A percentile compares a stretch with the other conserved stretches of the same genome.
Conservation (phyloP, 2,113 vertebrate species). For the Naja naja region DNA sequence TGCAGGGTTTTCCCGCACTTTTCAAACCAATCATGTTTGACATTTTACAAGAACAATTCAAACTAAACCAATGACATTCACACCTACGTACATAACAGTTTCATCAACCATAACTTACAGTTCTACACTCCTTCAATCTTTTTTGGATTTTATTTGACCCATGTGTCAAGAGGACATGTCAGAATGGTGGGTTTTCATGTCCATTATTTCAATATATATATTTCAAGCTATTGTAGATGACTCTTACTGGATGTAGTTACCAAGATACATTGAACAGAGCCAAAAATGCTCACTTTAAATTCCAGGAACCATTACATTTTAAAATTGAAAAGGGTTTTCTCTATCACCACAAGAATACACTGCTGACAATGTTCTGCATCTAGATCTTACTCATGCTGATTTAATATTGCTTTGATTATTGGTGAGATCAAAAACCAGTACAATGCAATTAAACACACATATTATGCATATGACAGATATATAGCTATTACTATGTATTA, state of each 20-base stretch:
- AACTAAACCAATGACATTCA: too few relatives aligned
- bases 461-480: neutral
- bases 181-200: neutral
- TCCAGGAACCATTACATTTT: neutral
- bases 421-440: constrained; percentile 39
- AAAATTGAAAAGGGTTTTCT: neutral
- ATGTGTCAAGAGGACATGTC: neutral
- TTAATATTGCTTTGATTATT: constrained; percentile 54
- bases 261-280: neutral
- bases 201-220: neutral
- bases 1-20: too few relatives aligned
- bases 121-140: neutral
- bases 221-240: neutral
- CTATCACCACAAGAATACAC: neutral
- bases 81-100: too few relatives aligned
- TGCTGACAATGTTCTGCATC: neutral
- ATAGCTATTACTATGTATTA: neutral
- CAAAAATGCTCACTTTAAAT: neutral
- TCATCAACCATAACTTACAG: neutral
- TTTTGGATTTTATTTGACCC: neutral
- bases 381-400: constrained; percentile 36
- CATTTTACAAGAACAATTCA: too few relatives aligned
- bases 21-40: too few relatives aligned
- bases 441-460: neutral
- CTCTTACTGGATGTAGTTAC: neutral